Percentiles rank a stretch among this genome's conserved stretches.
Conservation (phyloP, 1,140 invertebrate species). For the Penaeus japonicus region DNA sequence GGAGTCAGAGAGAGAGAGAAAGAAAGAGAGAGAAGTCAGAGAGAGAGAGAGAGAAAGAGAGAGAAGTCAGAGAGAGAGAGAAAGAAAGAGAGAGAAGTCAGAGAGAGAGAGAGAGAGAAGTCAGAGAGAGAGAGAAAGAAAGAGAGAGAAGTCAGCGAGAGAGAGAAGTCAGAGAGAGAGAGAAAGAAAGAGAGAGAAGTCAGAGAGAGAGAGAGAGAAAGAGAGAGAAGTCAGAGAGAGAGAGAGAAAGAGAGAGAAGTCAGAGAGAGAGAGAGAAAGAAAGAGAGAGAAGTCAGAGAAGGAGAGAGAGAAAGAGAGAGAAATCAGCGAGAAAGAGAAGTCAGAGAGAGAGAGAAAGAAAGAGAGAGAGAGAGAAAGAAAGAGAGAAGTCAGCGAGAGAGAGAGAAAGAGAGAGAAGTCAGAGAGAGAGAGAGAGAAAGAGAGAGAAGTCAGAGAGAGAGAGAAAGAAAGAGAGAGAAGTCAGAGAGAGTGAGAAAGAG, state of each 20-base stretch:
- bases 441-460: neutral
- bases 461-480: neutral
- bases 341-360: neutral
- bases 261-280: neutral
- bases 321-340: neutral
- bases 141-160: neutral
- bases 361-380: neutral
- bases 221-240: neutral
- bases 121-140: neutral
- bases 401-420: neutral
- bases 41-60: neutral
- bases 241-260: neutral
- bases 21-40: neutral
- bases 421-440: no score
- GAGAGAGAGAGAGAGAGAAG: neutral
- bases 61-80: neutral
- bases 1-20: no score
- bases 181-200: neutral
- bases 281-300: neutral
- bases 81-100: neutral
- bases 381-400: neutral
- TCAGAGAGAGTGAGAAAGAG: neutral
- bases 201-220: neutral
- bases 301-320: neutral
- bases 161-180: neutral